Evolutionary conservation across 2,113 vertebrate genomes (phyloP), one percentile per base, ranked within the genome.

Genomic region (Rhabdomys dilectus): DNA sequence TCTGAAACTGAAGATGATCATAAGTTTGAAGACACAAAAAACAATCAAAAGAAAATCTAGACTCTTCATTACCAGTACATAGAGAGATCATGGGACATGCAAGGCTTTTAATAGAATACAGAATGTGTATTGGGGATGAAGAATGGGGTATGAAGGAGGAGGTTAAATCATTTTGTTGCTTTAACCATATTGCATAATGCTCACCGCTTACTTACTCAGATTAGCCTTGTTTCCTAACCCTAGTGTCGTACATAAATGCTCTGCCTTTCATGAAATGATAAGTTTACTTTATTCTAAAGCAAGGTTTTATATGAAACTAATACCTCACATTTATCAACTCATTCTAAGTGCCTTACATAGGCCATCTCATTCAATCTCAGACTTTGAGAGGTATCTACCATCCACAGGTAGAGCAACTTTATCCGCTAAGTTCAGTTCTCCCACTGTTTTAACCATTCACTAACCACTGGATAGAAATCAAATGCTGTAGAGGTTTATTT

Each of bases 231-330:
- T 45, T 60, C 12, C 21, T 11, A 39, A 13, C 19, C 73, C 13
- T 36, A 39, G 9, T 42, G 9, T 66, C 10, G 15, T 91, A 7
- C 7, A 22, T 53, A n/a, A 88, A 77, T 60, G 80, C 58, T 92
- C 42, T 92, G 22, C 8, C 73, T 21, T 87, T 95, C 60, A 73
- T 16, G 56, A 80, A 85, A 42, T 62, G 76, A 88, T 64, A 94
- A 64, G 39, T 39, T 89, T 36, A 17, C 17, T 31, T 94, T 88
- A 26, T 29, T 94, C 34, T 92, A 51, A 96, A 92, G 88, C 66
- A 29, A 93, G 8, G 26, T 93, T 88, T 53, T 45, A 7, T 22
- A 82, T 1, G 86, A 88, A 6, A 48, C 60, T 60, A 96, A 56
- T 34, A 36, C 31, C 42, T 95, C 92, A 24, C 56, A 56, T 70